Evolutionary conservation across 2,888 invertebrate genomes (phyloP).

Genomic region (Metopia argyrocephala): DNA sequence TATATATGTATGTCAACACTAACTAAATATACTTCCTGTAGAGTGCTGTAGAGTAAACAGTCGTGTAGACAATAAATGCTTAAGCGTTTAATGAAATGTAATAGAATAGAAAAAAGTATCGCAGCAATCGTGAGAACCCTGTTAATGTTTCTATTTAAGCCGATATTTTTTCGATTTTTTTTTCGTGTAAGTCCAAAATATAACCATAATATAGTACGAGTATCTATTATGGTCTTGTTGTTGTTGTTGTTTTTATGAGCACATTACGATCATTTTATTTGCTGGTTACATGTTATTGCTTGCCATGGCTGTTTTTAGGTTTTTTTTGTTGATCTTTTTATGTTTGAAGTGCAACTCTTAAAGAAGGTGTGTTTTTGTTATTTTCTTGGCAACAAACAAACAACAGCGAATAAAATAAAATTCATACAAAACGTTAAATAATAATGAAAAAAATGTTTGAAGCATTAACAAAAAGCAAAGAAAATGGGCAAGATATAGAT

Average conservation of each 20-base stretch:
- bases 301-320: not conserved
- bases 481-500: slow-evolving; percentile 22
- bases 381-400: slow-evolving; percentile 41
- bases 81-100: not conserved
- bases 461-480: not conserved
- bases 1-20: too few relatives aligned
- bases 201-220: not conserved
- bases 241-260: slow-evolving; percentile 28
- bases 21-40: too few relatives aligned
- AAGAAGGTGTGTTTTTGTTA: slow-evolving; percentile 59
- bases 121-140: slow-evolving; percentile 62
- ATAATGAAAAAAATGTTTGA: not conserved
- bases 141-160: slow-evolving; percentile 50
- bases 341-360: slow-evolving; percentile 49
- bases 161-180: slow-evolving; percentile 18
- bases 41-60: too few relatives aligned
- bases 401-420: slow-evolving; percentile 25
- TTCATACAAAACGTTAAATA: slow-evolving; percentile 5
- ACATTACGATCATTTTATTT: slow-evolving; percentile 48
- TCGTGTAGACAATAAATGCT: not conserved
- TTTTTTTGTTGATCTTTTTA: slow-evolving; percentile 51
- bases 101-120: not conserved
- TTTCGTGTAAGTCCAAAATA: slow-evolving; percentile 42
- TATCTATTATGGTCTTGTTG: slow-evolving; percentile 25
- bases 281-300: not conserved